These are phyloP conservation scores for Ceramica pisi DNA, from an alignment of 2,888 invertebrate genomes.

Conservation along the genomic window DNA sequence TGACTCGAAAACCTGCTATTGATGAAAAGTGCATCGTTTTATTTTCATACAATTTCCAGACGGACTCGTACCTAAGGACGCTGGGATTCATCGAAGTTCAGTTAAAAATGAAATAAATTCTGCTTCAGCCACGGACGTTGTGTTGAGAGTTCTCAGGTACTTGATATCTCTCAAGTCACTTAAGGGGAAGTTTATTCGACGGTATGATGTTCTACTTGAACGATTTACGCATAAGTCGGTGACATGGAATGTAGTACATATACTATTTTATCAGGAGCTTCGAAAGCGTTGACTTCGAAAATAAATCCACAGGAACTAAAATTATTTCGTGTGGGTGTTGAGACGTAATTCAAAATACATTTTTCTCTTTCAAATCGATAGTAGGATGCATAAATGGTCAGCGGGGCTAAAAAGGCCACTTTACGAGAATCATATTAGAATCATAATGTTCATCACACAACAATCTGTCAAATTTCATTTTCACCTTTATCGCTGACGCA, in stretches of 20 bases:
- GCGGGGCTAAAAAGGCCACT: no score
- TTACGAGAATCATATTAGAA: no score
- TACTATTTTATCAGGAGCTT: not conserved
- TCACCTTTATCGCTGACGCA: no score
- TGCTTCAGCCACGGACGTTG: no score
- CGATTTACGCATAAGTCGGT: not conserved
- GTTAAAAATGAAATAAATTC: conserved; percentile 9
- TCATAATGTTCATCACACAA: no score
- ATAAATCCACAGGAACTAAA: not conserved
- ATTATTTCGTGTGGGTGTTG: not conserved
- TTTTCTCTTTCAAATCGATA: no score
- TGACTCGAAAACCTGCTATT: not conserved
- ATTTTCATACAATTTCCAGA: not conserved
- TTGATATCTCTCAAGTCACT: not conserved
- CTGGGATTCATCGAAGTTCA: not conserved
- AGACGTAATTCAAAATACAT: no score
- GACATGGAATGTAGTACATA: not conserved
- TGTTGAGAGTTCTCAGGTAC: not conserved
- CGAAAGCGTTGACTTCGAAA: not conserved
- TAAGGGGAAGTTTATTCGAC: not conserved
- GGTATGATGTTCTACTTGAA: not conserved
- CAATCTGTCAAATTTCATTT: no score
- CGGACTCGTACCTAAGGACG: no score
- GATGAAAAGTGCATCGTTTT: not conserved
- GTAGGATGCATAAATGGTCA: no score